Conservation (phyloP, 2,797 vertebrate genomes). For the Luscinia megarhynchos region DNA sequence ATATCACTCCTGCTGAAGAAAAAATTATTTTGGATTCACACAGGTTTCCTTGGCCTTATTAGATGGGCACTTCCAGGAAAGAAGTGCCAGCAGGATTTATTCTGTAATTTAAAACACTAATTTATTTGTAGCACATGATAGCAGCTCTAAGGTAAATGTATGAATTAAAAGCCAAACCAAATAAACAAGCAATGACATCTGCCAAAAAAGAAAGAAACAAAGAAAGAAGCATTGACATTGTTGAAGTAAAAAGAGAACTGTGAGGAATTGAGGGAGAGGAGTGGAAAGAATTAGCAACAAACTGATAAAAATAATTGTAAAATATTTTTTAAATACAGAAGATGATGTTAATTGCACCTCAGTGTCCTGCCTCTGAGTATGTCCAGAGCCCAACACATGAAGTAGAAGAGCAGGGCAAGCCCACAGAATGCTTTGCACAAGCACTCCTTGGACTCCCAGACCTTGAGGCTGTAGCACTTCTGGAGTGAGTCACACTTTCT, state of each 20-base stretch:
- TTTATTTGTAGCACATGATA: not conserved
- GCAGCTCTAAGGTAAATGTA: not conserved
- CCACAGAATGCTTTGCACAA: fast-evolving
- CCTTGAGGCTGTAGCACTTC: not conserved
- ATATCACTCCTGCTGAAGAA: not conserved
- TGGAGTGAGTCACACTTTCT: not conserved
- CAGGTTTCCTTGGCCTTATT: not conserved
- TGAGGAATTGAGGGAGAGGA: not conserved
- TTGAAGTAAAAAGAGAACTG: not conserved
- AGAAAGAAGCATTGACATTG: not conserved
- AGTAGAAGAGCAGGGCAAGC: not conserved
- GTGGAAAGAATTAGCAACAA: not conserved
- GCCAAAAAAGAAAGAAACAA: not conserved
- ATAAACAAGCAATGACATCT: fast-evolving
- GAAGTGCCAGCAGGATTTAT: not conserved
- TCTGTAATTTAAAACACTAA: not conserved
- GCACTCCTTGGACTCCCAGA: not conserved
- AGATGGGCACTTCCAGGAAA: not conserved
- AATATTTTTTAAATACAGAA: not conserved
- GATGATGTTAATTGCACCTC: not conserved
- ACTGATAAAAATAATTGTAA: not conserved
- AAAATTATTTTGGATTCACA: not conserved
- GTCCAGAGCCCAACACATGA: fast-evolving
- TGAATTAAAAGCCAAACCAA: not conserved
- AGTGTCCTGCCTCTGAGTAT: not conserved